These are phyloP conservation scores for Dolichomitus sp. DNA, from an alignment of 2,888 invertebrate species.

Conservation along the genomic window DNA sequence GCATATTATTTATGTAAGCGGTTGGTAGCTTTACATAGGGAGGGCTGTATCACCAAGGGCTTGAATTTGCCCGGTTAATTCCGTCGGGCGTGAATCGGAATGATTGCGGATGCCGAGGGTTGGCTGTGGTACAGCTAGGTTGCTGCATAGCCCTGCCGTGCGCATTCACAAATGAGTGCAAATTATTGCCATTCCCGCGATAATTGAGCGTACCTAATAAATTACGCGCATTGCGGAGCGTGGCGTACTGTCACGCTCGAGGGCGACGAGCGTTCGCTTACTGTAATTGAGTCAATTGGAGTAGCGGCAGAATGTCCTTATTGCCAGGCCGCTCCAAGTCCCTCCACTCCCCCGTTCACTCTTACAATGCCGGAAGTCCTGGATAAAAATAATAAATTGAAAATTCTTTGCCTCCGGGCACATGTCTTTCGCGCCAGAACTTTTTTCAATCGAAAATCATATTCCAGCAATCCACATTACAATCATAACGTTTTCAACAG, in stretches of 20 bases:
- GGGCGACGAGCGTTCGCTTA: conserved; percentile 53
- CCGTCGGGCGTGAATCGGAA: conserved; percentile 66
- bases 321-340: conserved; percentile 50
- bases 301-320: conserved; percentile 50
- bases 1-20: conserved; percentile 5
- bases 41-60: conserved; percentile 35
- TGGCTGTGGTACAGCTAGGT: neutral
- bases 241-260: conserved; percentile 24
- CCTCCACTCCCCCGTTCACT: conserved; percentile 22
- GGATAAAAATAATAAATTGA: conserved; percentile 30
- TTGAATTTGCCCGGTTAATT: conserved; percentile 73
- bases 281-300: conserved; percentile 72
- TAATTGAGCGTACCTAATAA: conserved; percentile 79
- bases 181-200: conserved; percentile 77
- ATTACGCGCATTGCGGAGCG: conserved; percentile 71
- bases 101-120: conserved; percentile 42
- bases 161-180: conserved; percentile 68
- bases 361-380: neutral
- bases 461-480: neutral
- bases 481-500: neutral
- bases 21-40: neutral
- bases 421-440: neutral
- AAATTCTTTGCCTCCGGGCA: neutral
- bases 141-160: neutral
- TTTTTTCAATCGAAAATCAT: neutral